Base-by-base conservation (phyloP, 1,140 invertebrate genomes). In the Solen grandis region DNA sequence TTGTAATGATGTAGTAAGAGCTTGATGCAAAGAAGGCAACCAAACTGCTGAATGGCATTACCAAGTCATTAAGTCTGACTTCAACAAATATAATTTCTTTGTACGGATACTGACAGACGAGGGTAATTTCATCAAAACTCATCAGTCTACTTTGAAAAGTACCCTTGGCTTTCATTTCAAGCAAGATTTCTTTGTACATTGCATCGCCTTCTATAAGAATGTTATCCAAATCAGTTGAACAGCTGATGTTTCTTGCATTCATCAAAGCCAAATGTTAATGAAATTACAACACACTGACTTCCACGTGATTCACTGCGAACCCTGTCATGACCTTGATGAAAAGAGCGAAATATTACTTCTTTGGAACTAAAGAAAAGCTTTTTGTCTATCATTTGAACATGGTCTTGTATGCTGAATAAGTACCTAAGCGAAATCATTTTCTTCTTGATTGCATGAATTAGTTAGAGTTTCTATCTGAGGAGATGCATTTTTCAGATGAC, bases 91-190 rank as follows among this genome's bases (percentile, higher is more conserved):
- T 5, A 57, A n/a, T 57, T 5, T 57, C 29, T 57, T 57, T 57
- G n/a, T 57, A 19, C n/a, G n/a, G 5, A 57, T 27, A 57, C n/a
- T 5, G n/a, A n/a, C n/a, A 19, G 5, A 22, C 54, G 29, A 57
- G 5, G n/a, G 54, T 19, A 10, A 57, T 57, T 57, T 57, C 54
- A n/a, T n/a, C n/a, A n/a, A n/a, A n/a, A n/a, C n/a, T n/a, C n/a
- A n/a, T n/a, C n/a, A n/a, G n/a, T n/a, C 54, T 57, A 27, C 54
- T 57, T 27, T 57, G 54, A n/a, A 57, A 57, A 22, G 54, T 57
- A n/a, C 54, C 54, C 29, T 57, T 57, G 29, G n/a, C n/a, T n/a
- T 57, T 57, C 54, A 57, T 57, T n/a, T 57, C 54, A 57, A 57
- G 29, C 54, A 57, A 22, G 5, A 57, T 10, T 57, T 57, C 29